phyloP scores from a whole-genome alignment of 2,113 vertebrate species.

The Pungitius pungitius region DNA sequence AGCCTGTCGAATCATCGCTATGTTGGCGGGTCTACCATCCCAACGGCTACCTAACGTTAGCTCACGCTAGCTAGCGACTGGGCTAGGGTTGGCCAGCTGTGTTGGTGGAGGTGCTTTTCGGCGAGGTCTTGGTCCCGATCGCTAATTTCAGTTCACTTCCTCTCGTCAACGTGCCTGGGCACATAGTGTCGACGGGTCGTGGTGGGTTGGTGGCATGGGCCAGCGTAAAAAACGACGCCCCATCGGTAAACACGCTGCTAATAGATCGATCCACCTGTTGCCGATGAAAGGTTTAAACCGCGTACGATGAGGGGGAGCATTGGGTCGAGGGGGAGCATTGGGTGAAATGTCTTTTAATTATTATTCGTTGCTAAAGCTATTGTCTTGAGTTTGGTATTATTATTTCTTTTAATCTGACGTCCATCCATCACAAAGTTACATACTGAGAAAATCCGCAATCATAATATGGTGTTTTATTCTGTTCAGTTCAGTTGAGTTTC shows the following conservation, averaged over 20 bases:
- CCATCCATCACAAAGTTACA: background rate
- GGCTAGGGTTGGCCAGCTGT: background rate
- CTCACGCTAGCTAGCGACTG: background rate
- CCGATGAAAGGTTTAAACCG: background rate
- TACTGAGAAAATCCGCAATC: background rate
- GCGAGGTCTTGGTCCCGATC: no score
- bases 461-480: no score
- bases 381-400: background rate
- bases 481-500: background rate
- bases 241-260: no score
- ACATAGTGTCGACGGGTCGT: background rate
- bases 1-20: background rate
- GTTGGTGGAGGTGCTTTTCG: no score
- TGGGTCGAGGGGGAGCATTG: no score
- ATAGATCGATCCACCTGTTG: slow-evolving; percentile 10
- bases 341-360: background rate
- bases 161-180: background rate
- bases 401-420: background rate
- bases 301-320: background rate
- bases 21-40: background rate
- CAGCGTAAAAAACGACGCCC: background rate
- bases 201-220: background rate
- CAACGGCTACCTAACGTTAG: background rate
- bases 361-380: background rate
- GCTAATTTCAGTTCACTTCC: no score